phyloP scores from a whole-genome alignment of 2,113 vertebrate genomes.

The Circaetus gallicus region DNA sequence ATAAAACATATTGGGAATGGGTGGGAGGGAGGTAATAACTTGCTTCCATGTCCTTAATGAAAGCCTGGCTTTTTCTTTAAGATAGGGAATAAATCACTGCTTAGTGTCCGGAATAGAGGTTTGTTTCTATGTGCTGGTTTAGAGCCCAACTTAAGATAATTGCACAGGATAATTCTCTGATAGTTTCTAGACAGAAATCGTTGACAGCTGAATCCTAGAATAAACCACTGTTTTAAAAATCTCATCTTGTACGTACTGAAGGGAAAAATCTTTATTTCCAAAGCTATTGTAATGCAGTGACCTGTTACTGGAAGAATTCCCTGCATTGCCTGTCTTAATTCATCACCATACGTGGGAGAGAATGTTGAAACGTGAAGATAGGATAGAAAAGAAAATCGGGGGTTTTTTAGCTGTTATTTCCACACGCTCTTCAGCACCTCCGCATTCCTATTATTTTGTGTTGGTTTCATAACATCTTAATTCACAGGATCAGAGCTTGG shows the following conservation, averaged over 20 bases:
- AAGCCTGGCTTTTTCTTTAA: conserved; percentile 15
- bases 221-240: conserved; percentile 25
- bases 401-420: conserved; percentile 28
- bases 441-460: conserved; percentile 29
- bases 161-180: background rate
- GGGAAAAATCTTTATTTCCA: conserved; percentile 43
- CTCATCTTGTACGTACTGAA: conserved; percentile 4
- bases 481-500: conserved; percentile 2
- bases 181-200: background rate
- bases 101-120: background rate
- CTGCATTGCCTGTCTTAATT: conserved; percentile 48
- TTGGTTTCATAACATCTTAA: conserved; percentile 54
- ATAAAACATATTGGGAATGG: conserved; percentile 27
- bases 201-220: background rate
- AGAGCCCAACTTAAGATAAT: background rate
- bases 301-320: conserved; percentile 51
- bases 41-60: conserved; percentile 11
- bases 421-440: background rate
- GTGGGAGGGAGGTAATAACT: background rate
- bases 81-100: background rate
- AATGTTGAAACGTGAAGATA: conserved; percentile 24
- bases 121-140: background rate
- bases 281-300: conserved; percentile 33
- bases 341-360: conserved; percentile 45
- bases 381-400: conserved; percentile 53